These are phyloP conservation scores for Syritta pipiens DNA, from an alignment of 2,888 invertebrate species.

Conservation along the genomic window DNA sequence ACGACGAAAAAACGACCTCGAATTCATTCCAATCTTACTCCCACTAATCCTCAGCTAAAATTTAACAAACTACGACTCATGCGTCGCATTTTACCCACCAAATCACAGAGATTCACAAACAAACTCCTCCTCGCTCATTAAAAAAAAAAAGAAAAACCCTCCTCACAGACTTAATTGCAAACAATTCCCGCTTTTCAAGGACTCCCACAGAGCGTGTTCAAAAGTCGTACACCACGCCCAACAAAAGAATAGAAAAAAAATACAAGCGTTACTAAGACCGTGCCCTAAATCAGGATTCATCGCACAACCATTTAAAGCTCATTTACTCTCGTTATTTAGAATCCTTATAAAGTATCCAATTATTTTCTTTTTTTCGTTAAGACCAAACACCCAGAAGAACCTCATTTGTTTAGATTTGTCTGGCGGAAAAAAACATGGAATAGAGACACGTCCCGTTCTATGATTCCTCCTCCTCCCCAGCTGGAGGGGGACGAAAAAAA, in stretches of 20 bases:
- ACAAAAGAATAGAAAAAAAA: too few relatives aligned
- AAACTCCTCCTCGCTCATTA: background rate
- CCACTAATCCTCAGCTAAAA: too few relatives aligned
- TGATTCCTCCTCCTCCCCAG: background rate
- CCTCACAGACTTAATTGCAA: background rate
- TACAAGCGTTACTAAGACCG: too few relatives aligned
- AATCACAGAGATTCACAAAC: background rate
- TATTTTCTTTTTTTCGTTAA: too few relatives aligned
- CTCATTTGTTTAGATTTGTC: slow-evolving; percentile 32
- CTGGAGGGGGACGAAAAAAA: too few relatives aligned
- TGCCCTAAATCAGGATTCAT: background rate
- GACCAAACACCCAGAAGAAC: too few relatives aligned
- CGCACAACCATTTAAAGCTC: background rate
- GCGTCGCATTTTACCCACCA: background rate
- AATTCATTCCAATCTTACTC: too few relatives aligned
- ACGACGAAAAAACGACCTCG: too few relatives aligned
- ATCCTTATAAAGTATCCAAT: slow-evolving; percentile 47
- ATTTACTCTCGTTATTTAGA: slow-evolving; percentile 31
- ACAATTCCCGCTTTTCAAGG: too few relatives aligned
- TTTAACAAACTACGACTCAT: too few relatives aligned
- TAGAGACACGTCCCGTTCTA: background rate
- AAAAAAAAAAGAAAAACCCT: background rate
- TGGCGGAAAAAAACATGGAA: slow-evolving; percentile 3
- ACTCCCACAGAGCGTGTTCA: too few relatives aligned
- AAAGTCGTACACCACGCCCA: too few relatives aligned